Base-by-base conservation (phyloP, 2,113 vertebrate genomes). In the Nothobranchius kuhntae region DNA sequence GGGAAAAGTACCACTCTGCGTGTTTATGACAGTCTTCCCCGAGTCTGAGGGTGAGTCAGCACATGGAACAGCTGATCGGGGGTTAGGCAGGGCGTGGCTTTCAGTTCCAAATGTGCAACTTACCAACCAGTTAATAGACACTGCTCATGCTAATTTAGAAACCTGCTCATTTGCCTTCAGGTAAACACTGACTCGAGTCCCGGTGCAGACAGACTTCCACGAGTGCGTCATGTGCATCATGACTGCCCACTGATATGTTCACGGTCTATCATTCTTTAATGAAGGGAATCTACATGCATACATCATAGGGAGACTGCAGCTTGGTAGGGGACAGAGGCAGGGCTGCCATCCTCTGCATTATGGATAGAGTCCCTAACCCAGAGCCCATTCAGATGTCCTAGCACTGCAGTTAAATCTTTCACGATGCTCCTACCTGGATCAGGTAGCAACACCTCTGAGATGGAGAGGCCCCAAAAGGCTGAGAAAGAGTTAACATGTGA, bases 291-390 rank as follows among this genome's bases (percentile, higher is more conserved):
- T 44, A 35, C 67, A 68, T 24, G 47, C 78, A 82, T 68, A 71
- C 81, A 84, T 82, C 81, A 80, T 61, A 76, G 69, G 79, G 52
- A 57, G 62, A 84, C 84, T 77, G 60, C 71, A 69, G 76, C 76
- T 77, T 74, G 84, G 80, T 65, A 63, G 76, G 36, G 75, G 78
- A 80, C 81, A 86, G 80, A 73, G 66, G 67, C 72, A 83, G 70
- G 46, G 81, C 84, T 82, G 87, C 87, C 87, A 85, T 75, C 63
- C 42, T 13, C 68, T 92, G 88, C 87, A 92, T 93, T 88, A 92
- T 92, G 75, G 69, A 92, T 90, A 77, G 80, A 76, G 77, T 72
- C 83, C 78, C 38, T 40, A 40, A 30, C 83, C 84, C 64, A 84
- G 71, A 84, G 84, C 79, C 86, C 71, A 77, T 85, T 85, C 89